Evolutionary conservation across 1,140 invertebrate species (phyloP), one percentile per base, ranked within the genome.

Genomic region (Nautilus pompilius): DNA sequence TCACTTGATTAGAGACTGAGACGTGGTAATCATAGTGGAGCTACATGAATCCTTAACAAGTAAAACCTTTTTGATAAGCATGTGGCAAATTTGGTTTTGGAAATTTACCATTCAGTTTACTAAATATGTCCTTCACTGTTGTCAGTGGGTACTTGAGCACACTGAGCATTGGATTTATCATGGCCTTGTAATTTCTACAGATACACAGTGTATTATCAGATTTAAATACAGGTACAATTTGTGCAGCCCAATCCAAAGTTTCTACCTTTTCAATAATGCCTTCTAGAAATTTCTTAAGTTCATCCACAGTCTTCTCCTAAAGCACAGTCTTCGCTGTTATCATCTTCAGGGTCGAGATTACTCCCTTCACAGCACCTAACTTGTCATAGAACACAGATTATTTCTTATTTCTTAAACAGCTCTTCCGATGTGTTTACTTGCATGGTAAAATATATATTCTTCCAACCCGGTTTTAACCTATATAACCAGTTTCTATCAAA

Each of bases 121-220:
- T 26, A n/a, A 68, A n/a, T n/a, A n/a, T 49, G 24, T 65, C 63
- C 20, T 62, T 59, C 2, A n/a, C 15, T 36, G 20, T 61, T 3
- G 58, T 30, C 17, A 58, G 28, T n/a, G 48, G 49, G 26, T 59
- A 65, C n/a, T 55, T 20, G 8, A 22, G 10, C 5, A 63, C 57
- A n/a, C 30, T 34, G 15, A 63, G 45, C 6, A 28, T 15, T 28
- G 56, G 55, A 22, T 63, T 57, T 17, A 60, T 22, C 30, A 51
- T 26, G 5, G 49, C 17, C 41, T 33, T 57, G 26, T 64, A 83
- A 69, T 83, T 80, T 5, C 68, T 78, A 68, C 73, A 84, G 13
- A 84, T 59, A n/a, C 81, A 65, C 46, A 82, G 60, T 2, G 62
- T 64, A n/a, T n/a, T 74, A 63, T 80, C 67, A n/a, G 63, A 63